Conservation (phyloP, 2,113 vertebrate species). For the Sminthopsis crassicaudata region DNA sequence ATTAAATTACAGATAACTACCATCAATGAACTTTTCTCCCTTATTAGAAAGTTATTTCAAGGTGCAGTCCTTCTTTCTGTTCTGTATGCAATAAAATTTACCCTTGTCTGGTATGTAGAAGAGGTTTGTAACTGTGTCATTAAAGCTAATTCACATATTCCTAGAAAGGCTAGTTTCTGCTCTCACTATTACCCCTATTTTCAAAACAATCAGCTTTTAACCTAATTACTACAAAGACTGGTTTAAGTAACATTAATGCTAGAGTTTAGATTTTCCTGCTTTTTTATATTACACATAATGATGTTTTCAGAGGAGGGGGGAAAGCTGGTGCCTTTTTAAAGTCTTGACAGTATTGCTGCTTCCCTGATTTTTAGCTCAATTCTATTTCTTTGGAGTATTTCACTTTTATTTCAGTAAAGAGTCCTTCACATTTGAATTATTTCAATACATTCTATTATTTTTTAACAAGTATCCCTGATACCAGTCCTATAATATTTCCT, state of each 20-base stretch:
- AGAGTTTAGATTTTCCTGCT: background rate
- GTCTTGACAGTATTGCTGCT: background rate
- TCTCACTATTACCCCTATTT: background rate
- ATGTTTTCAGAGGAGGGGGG: background rate
- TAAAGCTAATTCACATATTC: background rate
- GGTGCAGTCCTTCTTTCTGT: background rate
- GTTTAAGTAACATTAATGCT: background rate
- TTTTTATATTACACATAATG: background rate
- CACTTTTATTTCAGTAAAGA: background rate
- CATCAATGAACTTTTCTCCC: background rate
- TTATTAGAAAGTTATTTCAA: background rate
- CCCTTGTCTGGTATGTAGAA: background rate
- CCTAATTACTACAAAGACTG: background rate
- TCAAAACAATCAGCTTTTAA: background rate
- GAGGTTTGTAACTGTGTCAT: background rate
- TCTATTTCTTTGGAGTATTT: background rate
- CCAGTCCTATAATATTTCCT: background rate
- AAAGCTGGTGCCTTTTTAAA: background rate
- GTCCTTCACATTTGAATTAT: background rate
- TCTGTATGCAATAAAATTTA: background rate
- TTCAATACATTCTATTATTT: background rate
- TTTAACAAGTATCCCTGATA: background rate
- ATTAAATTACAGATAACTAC: background rate
- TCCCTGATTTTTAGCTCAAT: background rate
- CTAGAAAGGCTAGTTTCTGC: background rate